A percentile compares a stretch with the other conserved stretches of the same genome.
Conservation (phyloP, 2,888 invertebrate genomes). For the Drosophila formosana region DNA sequence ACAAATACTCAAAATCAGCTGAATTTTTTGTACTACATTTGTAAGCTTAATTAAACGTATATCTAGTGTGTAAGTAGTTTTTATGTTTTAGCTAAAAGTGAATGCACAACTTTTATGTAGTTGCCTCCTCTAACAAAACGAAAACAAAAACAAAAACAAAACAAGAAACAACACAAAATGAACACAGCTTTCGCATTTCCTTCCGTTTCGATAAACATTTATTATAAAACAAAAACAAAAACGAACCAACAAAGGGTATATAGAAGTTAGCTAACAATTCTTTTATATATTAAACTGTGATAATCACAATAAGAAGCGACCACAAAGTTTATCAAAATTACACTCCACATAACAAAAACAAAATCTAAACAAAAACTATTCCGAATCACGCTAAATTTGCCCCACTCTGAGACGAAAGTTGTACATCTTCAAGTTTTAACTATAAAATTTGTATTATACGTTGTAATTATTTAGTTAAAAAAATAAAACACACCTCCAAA, state of each 20-base stretch:
- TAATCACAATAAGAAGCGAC: slow-evolving; percentile 74
- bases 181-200: slow-evolving; percentile 46
- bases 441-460: slow-evolving; percentile 79
- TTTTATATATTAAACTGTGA: slow-evolving; percentile 83
- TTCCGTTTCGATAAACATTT: slow-evolving; percentile 32
- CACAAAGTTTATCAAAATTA: slow-evolving; percentile 14
- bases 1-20: slow-evolving; percentile 71
- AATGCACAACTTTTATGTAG: slow-evolving; percentile 50
- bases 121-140: slow-evolving; percentile 23
- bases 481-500: slow-evolving; percentile 53
- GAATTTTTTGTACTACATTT: slow-evolving; percentile 68
- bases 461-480: slow-evolving; percentile 74
- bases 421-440: slow-evolving; percentile 64
- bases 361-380: not conserved
- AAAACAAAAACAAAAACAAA: slow-evolving; percentile 16
- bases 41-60: slow-evolving; percentile 70
- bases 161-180: slow-evolving; percentile 8
- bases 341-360: slow-evolving; percentile 1
- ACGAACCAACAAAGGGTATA: slow-evolving; percentile 49
- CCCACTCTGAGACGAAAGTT: slow-evolving; percentile 52
- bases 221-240: slow-evolving; percentile 28
- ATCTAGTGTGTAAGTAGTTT: slow-evolving; percentile 69
- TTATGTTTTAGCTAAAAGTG: slow-evolving; percentile 72
- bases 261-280: slow-evolving; percentile 57
- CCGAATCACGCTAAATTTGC: not conserved